Base-by-base conservation (phyloP, 2,113 vertebrate genomes). In the Indri indri region DNA sequence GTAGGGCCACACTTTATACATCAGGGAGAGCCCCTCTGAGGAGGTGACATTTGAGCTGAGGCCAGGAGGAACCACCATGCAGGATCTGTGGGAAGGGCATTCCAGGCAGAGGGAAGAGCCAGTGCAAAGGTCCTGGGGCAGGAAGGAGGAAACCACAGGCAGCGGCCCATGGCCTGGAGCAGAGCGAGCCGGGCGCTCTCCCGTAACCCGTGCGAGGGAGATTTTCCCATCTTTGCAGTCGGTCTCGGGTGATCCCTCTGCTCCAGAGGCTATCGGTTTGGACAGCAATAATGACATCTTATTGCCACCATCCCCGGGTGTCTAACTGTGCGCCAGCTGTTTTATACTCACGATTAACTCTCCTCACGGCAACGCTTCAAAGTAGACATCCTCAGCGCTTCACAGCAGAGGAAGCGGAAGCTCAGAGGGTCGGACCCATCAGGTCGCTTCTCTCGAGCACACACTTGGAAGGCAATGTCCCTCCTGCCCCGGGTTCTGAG, bases 151-250 rank as follows among this genome's bases (percentile, higher is more conserved):
- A 42, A 14, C 27, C 7, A 30, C 14, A 87, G 50, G 50, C 50
- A 54, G 50, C n/a, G 54, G 66, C 66, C 84, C 52, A n/a, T 42
- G 50, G 85, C 85, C 66, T 42, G 66, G n/a, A 87, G n/a, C n/a
- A 25, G 17, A 71, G 85, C 2, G 14, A 71, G 23, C 17, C 52
- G 14, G 18, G 37, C 14, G 50, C 50, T 13, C n/a, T 14, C 10
- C 27, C 12, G 0, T 22, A 3, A 42, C 1, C 1, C 40, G 4
- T 13, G 34, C 25, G n/a, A 73, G 66, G 68, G 18, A 57, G 66
- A 22, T 8, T 27, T 70, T n/a, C 50, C 85, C 5, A 18, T 13
- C 66, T 42, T 68, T 57, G 37, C 25, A 8, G 6, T 34, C 4
- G 3, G 66, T n/a, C 50, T 14, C 17, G 22, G 14, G 47, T 1